A percentile compares a stretch with the other conserved stretches of the same genome.
phyloP scores from a whole-genome alignment of 2,797 vertebrate species.

The Chromis chromis region DNA sequence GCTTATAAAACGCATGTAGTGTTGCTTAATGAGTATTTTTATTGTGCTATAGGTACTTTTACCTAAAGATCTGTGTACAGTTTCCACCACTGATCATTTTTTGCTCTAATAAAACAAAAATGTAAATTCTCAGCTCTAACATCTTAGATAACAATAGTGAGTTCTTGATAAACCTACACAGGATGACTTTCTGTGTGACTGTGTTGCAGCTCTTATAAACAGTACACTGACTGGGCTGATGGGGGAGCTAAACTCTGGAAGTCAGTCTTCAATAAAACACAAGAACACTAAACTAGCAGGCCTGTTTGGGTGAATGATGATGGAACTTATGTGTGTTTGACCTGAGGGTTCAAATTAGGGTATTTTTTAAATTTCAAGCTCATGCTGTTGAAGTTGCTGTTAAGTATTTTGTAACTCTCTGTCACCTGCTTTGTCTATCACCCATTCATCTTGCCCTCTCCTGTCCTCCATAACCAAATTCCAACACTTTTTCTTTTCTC shows the following conservation, averaged over 20 bases:
- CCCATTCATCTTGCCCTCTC: neutral
- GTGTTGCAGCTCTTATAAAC: neutral
- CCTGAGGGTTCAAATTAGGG: neutral
- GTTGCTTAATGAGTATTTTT: too few species aligned
- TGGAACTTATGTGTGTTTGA: too few species aligned
- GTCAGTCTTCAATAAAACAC: neutral
- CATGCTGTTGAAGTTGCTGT: neutral
- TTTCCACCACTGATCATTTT: neutral
- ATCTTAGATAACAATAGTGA: neutral
- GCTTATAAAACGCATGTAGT: too few species aligned
- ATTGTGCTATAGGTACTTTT: too few species aligned
- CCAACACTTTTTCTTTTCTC: too few species aligned
- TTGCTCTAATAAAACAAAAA: neutral
- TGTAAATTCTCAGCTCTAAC: neutral
- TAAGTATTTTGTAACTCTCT: too few species aligned
- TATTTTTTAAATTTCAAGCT: neutral
- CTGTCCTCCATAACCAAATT: too few species aligned
- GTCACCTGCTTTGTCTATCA: neutral
- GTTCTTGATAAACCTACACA: neutral
- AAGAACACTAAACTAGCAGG: neutral
- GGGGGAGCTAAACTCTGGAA: constrained; percentile 30
- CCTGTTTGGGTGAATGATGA: neutral
- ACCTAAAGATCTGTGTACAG: too few species aligned
- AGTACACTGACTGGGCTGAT: constrained; percentile 1
- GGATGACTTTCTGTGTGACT: neutral